A percentile compares a stretch with the other conserved stretches of the same genome.
These are phyloP conservation scores for Metopia argyrocephala DNA, from an alignment of 2,888 invertebrate species.

Conservation along the genomic window DNA sequence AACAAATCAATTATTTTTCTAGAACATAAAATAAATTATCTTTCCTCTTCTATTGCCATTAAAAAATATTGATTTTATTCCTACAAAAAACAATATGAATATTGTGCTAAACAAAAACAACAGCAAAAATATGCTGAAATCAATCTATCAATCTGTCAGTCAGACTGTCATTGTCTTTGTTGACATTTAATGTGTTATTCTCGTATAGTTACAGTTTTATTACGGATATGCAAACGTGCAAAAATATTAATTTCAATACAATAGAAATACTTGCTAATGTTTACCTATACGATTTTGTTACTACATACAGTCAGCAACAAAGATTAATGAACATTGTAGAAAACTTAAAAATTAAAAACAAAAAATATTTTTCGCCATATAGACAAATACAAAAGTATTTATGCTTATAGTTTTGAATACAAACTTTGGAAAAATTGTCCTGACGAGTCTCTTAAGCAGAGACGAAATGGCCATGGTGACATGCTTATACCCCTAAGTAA, in stretches of 20 bases:
- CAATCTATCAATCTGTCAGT: constrained; percentile 30
- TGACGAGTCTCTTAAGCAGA: no score
- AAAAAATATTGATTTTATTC: not conserved
- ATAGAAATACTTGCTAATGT: not conserved
- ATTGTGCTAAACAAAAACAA: not conserved
- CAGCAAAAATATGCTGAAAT: not conserved
- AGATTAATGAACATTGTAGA: no score
- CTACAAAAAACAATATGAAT: not conserved
- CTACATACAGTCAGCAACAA: not conserved
- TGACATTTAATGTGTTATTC: not conserved
- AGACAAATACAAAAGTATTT: no score
- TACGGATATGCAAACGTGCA: not conserved
- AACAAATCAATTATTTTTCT: not conserved
- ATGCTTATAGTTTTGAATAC: no score
- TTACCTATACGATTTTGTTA: not conserved
- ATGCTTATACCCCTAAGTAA: no score
- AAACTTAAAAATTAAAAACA: no score
- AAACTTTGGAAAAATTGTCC: no score
- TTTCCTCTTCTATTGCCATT: not conserved
- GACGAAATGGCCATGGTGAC: no score
- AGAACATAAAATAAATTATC: no score
- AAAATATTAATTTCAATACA: not conserved
- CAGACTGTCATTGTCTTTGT: constrained; percentile 7
- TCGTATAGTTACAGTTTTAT: not conserved
- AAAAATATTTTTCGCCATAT: no score